Evolutionary conservation across 2,113 vertebrate species (phyloP).

Genomic region (Speoplatyrhinus poulsoni): DNA sequence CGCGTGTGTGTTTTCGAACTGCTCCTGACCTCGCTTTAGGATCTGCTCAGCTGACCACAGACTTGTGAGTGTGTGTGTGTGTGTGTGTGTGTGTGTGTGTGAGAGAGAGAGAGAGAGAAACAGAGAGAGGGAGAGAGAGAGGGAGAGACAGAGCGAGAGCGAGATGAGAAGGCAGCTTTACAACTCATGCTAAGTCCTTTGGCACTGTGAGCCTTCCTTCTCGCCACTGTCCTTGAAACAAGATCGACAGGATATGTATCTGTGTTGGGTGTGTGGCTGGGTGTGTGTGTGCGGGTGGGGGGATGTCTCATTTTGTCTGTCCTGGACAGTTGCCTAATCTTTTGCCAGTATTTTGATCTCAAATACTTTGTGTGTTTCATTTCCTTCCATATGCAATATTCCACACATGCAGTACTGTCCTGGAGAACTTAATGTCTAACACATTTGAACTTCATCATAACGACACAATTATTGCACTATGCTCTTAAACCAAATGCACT

Average conservation of each 20-base stretch:
- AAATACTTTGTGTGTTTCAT: slow-evolving; percentile 15
- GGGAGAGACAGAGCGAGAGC: slow-evolving; percentile 57
- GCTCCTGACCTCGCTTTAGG: slow-evolving; percentile 66
- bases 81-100: neutral
- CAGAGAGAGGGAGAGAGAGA: neutral
- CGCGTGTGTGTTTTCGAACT: slow-evolving; percentile 63
- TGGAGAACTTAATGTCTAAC: no score
- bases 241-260: slow-evolving; percentile 68
- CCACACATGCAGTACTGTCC: neutral
- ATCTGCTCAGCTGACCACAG: slow-evolving; percentile 70
- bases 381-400: slow-evolving; percentile 26
- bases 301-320: slow-evolving; percentile 33
- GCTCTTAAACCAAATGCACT: no score
- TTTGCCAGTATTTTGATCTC: slow-evolving; percentile 39
- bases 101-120: neutral
- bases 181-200: slow-evolving; percentile 70
- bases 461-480: no score
- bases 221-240: slow-evolving; percentile 68
- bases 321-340: slow-evolving; percentile 30
- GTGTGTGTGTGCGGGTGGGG: slow-evolving; percentile 18
- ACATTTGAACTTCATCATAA: no score
- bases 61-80: slow-evolving; percentile 22
- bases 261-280: slow-evolving; percentile 21
- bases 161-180: slow-evolving; percentile 61
- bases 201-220: slow-evolving; percentile 56